Conservation (phyloP, 2,797 vertebrate genomes). For the Craterocephalus amniculus region DNA sequence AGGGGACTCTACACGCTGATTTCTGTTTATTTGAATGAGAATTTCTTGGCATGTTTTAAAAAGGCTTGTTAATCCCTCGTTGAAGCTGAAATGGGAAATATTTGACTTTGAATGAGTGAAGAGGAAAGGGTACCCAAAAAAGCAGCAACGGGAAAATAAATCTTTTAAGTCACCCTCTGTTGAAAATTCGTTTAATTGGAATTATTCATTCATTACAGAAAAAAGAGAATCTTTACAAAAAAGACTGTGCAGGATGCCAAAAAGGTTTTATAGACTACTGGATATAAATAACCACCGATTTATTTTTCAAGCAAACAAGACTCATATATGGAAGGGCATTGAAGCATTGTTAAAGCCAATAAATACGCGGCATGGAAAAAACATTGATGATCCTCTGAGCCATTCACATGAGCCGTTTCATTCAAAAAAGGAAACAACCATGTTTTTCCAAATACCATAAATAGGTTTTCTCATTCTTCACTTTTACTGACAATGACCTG, state of each 20-base stretch:
- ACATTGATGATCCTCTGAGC: slow-evolving; percentile 4
- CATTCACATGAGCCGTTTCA: slow-evolving; percentile 3
- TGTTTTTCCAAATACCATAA: no score
- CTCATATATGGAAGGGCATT: slow-evolving; percentile 16
- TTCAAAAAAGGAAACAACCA: background rate
- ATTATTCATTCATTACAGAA: slow-evolving; percentile 73
- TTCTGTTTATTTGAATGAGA: background rate
- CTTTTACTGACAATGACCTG: background rate
- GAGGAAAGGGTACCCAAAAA: slow-evolving; percentile 3
- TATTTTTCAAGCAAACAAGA: slow-evolving; percentile 45
- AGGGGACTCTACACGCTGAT: background rate
- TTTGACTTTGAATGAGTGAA: background rate
- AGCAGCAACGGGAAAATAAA: slow-evolving; percentile 22
- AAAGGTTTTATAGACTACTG: slow-evolving; percentile 26
- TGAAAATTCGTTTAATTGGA: slow-evolving; percentile 71
- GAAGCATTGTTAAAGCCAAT: slow-evolving; percentile 59
- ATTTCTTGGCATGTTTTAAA: background rate
- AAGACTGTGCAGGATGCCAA: slow-evolving; percentile 66
- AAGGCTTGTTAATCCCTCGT: slow-evolving; percentile 4
- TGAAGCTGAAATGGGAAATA: slow-evolving; percentile 16
- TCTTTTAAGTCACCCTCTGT: slow-evolving; percentile 30
- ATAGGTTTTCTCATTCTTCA: accelerated
- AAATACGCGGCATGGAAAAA: slow-evolving; percentile 17
- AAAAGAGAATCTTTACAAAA: slow-evolving; percentile 71
- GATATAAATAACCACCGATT: slow-evolving; percentile 40